Evolutionary conservation across 2,113 vertebrate species (phyloP).

Genomic region (Eulemur rufifrons): DNA sequence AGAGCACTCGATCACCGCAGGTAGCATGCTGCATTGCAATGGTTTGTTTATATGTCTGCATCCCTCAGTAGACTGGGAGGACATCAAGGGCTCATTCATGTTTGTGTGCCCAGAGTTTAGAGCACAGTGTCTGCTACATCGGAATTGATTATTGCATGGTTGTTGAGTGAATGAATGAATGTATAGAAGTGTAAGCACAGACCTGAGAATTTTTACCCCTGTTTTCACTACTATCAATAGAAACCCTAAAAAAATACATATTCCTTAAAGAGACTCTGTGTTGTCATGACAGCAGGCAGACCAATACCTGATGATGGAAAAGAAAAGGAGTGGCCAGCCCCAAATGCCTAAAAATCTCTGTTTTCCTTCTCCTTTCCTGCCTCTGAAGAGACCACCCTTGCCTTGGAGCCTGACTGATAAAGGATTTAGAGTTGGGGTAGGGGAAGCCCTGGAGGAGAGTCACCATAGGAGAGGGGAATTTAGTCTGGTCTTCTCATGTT

Average conservation of each 20-base stretch:
- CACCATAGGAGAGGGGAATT: neutral
- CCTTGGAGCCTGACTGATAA: neutral
- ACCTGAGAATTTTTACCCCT: neutral
- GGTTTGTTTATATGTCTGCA: conserved; percentile 1
- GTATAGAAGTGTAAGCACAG: neutral
- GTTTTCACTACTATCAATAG: conserved; percentile 13
- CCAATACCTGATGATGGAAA: neutral
- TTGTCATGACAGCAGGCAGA: neutral
- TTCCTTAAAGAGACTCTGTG: neutral
- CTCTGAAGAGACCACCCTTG: neutral
- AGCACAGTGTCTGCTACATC: neutral
- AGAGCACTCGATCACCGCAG: neutral
- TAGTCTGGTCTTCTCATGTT: neutral
- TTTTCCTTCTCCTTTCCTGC: neutral
- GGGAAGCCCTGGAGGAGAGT: neutral
- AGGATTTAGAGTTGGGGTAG: neutral
- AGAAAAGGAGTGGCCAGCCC: neutral
- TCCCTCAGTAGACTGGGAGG: neutral
- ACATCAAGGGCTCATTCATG: neutral
- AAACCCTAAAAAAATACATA: neutral
- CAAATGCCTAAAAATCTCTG: neutral
- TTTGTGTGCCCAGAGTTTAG: neutral
- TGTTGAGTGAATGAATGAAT: conserved; percentile 16
- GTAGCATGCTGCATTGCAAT: neutral
- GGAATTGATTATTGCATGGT: neutral